phyloP scores from a whole-genome alignment of 2,888 invertebrate genomes.

The Eupithecia subumbrata region DNA sequence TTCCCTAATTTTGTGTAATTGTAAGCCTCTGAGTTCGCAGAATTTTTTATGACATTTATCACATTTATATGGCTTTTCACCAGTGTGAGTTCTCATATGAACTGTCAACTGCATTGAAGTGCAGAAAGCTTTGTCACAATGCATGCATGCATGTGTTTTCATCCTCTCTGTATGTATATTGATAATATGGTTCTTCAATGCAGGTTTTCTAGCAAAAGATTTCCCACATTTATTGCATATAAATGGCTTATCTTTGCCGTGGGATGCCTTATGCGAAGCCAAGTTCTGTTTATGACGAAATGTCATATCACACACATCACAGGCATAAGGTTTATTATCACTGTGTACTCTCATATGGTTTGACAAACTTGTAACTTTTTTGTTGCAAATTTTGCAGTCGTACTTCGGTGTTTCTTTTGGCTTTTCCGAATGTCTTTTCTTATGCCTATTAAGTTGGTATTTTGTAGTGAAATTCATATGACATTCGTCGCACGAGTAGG shows the following conservation, averaged over 20 bases:
- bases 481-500: neutral
- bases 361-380: neutral
- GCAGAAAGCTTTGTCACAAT: neutral
- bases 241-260: neutral
- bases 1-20: neutral
- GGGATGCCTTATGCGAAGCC: neutral
- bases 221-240: neutral
- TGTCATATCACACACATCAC: neutral
- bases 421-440: neutral
- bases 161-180: neutral
- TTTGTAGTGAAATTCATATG: neutral
- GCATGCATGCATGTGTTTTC: neutral
- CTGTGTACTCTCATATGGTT: neutral
- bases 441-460: neutral
- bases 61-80: neutral
- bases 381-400: conserved; percentile 2
- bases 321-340: neutral
- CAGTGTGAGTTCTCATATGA: neutral
- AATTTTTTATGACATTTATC: neutral
- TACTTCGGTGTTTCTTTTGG: neutral
- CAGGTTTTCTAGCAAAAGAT: neutral
- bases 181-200: neutral
- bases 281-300: neutral
- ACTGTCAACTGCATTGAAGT: neutral
- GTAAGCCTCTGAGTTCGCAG: neutral